Evolutionary conservation across 2,888 invertebrate genomes (phyloP).

Genomic region (Napeogenes inachia): DNA sequence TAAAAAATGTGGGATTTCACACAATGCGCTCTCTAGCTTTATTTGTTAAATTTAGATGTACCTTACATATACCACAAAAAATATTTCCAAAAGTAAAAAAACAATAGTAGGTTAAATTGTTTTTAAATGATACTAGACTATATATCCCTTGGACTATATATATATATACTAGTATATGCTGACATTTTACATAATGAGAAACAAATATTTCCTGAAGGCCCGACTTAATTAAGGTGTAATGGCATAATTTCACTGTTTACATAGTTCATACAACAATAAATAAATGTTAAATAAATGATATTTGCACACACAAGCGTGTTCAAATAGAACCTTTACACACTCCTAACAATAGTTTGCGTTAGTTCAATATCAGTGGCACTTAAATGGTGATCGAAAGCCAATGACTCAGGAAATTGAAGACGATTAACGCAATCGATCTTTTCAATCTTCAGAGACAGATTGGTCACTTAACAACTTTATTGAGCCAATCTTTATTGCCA

Average conservation of each 20-base stretch:
- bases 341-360: background rate
- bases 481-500: no score
- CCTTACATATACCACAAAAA: no score
- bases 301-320: background rate
- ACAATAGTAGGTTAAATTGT: no score
- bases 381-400: background rate
- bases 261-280: background rate
- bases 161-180: background rate
- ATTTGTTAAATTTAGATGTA: no score
- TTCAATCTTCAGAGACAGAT: background rate
- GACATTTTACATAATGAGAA: background rate
- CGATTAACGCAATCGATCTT: background rate
- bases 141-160: no score
- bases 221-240: background rate
- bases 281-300: background rate
- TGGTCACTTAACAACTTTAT: background rate
- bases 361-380: constrained; percentile 1
- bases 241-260: background rate
- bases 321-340: background rate
- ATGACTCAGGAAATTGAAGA: background rate
- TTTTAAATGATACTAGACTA: no score
- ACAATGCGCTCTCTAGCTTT: no score
- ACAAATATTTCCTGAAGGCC: background rate
- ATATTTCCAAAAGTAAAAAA: no score
- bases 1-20: no score